phyloP scores from a whole-genome alignment of 2,113 vertebrate species.

The Mus spicilegus region DNA sequence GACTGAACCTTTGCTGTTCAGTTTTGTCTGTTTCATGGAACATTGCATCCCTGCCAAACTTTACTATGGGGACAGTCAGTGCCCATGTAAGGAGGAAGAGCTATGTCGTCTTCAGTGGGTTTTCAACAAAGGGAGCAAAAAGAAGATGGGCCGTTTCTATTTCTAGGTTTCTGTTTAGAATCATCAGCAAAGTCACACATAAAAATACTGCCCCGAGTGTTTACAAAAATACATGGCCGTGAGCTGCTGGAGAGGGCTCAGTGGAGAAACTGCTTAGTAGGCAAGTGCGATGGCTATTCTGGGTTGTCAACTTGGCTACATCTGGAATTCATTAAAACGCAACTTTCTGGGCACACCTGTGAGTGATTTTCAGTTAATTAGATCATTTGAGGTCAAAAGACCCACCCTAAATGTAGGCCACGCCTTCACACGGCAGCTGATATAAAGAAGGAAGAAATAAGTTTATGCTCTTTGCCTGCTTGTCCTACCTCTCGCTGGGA shows the following conservation, averaged over 20 bases:
- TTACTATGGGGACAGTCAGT: background rate
- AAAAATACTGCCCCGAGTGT: background rate
- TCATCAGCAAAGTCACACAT: background rate
- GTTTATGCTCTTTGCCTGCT: background rate
- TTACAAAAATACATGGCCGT: constrained; percentile 1
- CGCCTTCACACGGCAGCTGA: background rate
- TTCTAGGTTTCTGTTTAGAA: constrained; percentile 37
- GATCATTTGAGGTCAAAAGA: background rate
- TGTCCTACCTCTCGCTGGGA: background rate
- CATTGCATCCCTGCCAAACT: background rate
- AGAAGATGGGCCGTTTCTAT: background rate
- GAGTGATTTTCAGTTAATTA: background rate
- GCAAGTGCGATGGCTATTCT: background rate
- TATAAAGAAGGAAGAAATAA: background rate
- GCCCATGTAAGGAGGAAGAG: background rate
- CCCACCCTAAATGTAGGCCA: background rate
- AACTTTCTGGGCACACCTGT: background rate
- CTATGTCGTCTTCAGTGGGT: background rate
- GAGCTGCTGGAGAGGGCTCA: background rate
- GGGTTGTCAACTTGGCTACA: background rate
- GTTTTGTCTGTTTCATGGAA: background rate
- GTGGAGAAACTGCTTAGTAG: background rate
- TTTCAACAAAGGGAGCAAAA: background rate
- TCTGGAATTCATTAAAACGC: background rate
- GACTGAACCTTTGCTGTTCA: background rate